A percentile compares a stretch with the other conserved stretches of the same genome.
phyloP scores from a whole-genome alignment of 2,797 vertebrate species.

The Melanotaenia boesemani region DNA sequence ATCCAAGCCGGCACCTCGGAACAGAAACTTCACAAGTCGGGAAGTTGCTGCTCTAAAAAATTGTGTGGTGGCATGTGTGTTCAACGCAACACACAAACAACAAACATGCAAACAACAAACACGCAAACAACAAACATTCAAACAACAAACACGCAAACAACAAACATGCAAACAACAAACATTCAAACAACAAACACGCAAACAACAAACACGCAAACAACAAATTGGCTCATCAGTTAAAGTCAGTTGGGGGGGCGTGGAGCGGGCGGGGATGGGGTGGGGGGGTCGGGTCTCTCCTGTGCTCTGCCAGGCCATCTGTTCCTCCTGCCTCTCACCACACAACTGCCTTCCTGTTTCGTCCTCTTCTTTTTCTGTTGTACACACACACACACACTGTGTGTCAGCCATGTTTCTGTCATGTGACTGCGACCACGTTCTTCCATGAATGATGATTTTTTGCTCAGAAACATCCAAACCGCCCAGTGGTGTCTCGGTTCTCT shows the following conservation, averaged over 20 bases:
- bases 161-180: too few relatives aligned
- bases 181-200: slow-evolving; percentile 4
- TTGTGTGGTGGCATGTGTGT: slow-evolving; percentile 62
- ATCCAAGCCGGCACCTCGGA: too few relatives aligned
- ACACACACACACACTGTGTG: slow-evolving; percentile 18
- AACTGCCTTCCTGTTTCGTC: slow-evolving; percentile 75
- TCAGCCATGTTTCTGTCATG: too few relatives aligned
- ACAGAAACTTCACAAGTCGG: too few relatives aligned
- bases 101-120: too few relatives aligned
- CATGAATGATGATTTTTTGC: too few relatives aligned
- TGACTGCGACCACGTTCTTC: too few relatives aligned
- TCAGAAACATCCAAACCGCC: too few relatives aligned
- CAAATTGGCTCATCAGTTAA: slow-evolving; percentile 62
- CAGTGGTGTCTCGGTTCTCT: not conserved
- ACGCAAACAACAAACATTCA: too few relatives aligned
- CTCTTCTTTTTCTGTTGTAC: slow-evolving; percentile 48
- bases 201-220: slow-evolving; percentile 21
- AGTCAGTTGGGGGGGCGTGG: slow-evolving; percentile 52
- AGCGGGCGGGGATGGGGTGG: slow-evolving; percentile 1
- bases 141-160: too few relatives aligned
- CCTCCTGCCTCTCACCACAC: slow-evolving; percentile 66
- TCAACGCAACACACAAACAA: slow-evolving; percentile 14
- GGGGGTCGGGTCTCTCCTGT: slow-evolving; percentile 61
- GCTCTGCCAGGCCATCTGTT: slow-evolving; percentile 79
- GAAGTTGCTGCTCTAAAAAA: slow-evolving; percentile 57